A percentile compares a stretch with the other conserved stretches of the same genome.
Evolutionary conservation across 2,113 vertebrate genomes (phyloP).

Genomic region (Callospermophilus lateralis): DNA sequence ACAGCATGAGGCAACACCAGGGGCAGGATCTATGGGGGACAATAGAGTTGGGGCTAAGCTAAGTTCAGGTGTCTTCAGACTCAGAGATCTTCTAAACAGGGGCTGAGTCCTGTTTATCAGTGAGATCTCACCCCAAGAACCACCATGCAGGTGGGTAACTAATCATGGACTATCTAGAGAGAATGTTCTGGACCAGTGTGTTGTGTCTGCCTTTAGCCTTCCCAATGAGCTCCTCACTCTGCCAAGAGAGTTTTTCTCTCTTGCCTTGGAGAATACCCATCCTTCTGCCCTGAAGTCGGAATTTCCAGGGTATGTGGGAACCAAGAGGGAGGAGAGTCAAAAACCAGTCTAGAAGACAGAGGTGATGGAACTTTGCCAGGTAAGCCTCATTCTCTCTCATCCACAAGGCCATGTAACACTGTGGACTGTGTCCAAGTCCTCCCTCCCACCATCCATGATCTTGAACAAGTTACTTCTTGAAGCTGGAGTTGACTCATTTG

Average conservation of each 20-base stretch:
- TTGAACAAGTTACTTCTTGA: constrained; percentile 8
- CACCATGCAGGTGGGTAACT: not conserved
- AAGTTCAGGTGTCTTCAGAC: not conserved
- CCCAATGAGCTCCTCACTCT: not conserved
- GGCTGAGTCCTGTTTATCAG: not conserved
- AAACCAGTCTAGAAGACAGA: not conserved
- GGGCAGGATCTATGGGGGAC: not conserved
- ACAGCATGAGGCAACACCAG: not conserved
- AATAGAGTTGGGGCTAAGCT: not conserved
- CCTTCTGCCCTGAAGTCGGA: not conserved
- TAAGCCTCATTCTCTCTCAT: not conserved
- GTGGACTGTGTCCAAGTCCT: not conserved
- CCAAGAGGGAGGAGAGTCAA: not conserved
- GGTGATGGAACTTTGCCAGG: not conserved
- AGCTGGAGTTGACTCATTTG: not conserved
- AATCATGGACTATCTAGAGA: not conserved
- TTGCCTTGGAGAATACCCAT: not conserved
- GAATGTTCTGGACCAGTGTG: not conserved
- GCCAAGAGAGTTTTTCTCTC: not conserved
- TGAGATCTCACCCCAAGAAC: not conserved
- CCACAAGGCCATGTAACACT: fast-evolving
- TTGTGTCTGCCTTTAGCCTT: not conserved
- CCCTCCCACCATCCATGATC: not conserved
- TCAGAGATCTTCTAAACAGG: not conserved
- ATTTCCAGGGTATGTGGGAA: not conserved